These are phyloP conservation scores for Spicauda simplicius DNA, from an alignment of 2,888 invertebrate species.

Conservation along the genomic window DNA sequence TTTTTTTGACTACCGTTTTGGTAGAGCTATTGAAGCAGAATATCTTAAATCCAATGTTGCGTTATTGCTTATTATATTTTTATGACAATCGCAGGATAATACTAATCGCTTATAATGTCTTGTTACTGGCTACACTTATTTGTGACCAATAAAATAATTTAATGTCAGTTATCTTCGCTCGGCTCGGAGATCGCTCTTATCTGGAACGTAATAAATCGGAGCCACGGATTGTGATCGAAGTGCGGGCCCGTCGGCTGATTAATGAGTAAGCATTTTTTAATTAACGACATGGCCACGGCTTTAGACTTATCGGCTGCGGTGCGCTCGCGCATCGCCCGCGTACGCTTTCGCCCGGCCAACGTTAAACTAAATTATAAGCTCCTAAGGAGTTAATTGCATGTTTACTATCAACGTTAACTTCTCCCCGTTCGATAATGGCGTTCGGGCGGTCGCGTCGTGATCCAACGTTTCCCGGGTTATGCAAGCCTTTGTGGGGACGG, in stretches of 20 bases:
- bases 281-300: constrained; percentile 55
- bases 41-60: no score
- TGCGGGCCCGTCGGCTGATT: constrained; percentile 60
- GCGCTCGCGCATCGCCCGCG: constrained; percentile 39
- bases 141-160: constrained; percentile 13
- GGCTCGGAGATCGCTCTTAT: constrained; percentile 50
- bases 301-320: constrained; percentile 42
- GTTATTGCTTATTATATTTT: no score
- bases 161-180: constrained; percentile 1
- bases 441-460: constrained; percentile 66
- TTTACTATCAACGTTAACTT: constrained; percentile 62
- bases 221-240: constrained; percentile 61
- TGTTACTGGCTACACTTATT: neutral
- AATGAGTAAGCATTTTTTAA: constrained; percentile 71
- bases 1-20: no score
- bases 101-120: neutral
- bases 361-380: constrained; percentile 59
- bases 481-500: constrained; percentile 61
- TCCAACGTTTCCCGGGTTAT: constrained; percentile 65
- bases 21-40: no score
- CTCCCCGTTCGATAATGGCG: constrained; percentile 56
- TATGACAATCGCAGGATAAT: neutral
- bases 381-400: constrained; percentile 65
- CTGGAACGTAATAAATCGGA: constrained; percentile 68
- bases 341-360: constrained; percentile 42